These are phyloP conservation scores for Formica aserva DNA, from an alignment of 2,888 invertebrate species.

Conservation along the genomic window DNA sequence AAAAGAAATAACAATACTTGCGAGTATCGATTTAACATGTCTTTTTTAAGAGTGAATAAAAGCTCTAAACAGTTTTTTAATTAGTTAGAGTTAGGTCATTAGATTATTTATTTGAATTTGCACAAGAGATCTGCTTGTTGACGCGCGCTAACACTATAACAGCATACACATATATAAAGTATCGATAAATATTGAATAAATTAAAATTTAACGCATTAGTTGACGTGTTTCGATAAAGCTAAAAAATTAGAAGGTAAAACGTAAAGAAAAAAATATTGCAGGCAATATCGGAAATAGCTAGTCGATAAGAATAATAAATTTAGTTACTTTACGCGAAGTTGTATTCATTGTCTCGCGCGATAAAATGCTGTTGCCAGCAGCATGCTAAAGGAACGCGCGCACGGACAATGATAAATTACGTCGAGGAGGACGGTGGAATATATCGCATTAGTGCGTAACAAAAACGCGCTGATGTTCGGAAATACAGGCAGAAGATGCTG, in stretches of 20 bases:
- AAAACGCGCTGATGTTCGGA: conserved; percentile 59
- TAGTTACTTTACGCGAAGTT: conserved; percentile 46
- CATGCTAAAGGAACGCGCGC: conserved; percentile 28
- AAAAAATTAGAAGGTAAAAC: neutral
- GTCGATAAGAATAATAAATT: conserved; percentile 51
- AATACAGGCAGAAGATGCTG: conserved; percentile 56
- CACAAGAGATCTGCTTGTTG: neutral
- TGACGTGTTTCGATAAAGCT: neutral
- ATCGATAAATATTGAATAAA: neutral
- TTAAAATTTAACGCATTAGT: neutral
- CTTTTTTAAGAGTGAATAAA: neutral
- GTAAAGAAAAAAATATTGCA: neutral
- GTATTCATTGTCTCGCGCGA: conserved; percentile 56
- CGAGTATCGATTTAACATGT: too few species aligned
- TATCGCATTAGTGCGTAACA: conserved; percentile 58
- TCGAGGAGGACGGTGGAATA: conserved; percentile 49
- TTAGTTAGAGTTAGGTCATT: neutral
- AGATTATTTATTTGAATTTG: neutral
- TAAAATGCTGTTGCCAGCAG: conserved; percentile 44
- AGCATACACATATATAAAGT: neutral
- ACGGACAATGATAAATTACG: conserved; percentile 56
- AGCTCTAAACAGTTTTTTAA: neutral
- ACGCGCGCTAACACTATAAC: neutral
- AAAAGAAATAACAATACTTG: too few species aligned
- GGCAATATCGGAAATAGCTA: neutral